Evolutionary conservation across 2,113 vertebrate species (phyloP).

Genomic region (Rhinopomastus cyanomelas): DNA sequence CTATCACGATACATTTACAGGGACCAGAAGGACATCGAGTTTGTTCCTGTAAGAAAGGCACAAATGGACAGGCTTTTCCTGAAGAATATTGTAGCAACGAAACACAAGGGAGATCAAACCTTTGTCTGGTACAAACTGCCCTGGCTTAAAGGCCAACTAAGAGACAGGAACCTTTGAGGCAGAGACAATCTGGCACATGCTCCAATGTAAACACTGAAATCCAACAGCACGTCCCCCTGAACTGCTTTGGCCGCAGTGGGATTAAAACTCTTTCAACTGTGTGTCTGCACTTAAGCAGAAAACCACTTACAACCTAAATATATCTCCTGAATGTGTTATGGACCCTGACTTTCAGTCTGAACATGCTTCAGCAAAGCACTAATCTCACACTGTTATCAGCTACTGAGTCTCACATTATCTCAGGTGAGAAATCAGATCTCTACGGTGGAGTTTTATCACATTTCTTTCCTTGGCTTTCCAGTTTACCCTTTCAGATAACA

Average conservation of each 20-base stretch:
- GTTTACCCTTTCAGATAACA: rapidly evolving
- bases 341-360: not conserved
- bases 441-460: not conserved
- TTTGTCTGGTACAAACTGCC: not conserved
- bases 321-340: not conserved
- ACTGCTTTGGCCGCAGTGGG: not conserved
- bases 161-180: not conserved
- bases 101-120: not conserved
- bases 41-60: not conserved
- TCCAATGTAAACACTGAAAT: not conserved
- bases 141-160: not conserved
- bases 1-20: not conserved
- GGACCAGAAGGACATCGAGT: not conserved
- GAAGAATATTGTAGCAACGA: not conserved
- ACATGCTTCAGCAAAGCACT: not conserved
- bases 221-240: not conserved
- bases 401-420: not conserved
- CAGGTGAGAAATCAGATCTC: not conserved
- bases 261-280: not conserved
- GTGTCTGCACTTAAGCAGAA: not conserved
- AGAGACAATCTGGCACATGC: not conserved
- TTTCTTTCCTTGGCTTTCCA: not conserved
- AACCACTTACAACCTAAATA: not conserved
- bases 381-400: not conserved
- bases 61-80: not conserved